Evolutionary conservation across 2,113 vertebrate species (phyloP), one percentile per base, ranked within the genome.

Genomic region (Sprattus sprattus): DNA sequence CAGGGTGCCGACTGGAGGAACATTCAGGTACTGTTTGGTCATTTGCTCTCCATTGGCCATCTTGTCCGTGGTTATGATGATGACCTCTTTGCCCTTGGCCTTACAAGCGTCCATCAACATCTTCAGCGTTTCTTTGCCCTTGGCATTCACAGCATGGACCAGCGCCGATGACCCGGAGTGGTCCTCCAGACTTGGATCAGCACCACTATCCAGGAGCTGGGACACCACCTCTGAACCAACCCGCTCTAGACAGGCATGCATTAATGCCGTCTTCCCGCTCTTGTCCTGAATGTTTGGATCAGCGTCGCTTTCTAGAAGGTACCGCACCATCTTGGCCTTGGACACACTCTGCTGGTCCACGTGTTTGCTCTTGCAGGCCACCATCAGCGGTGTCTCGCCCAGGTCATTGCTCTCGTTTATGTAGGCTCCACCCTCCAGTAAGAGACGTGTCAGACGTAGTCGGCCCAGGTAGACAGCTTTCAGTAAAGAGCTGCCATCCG

Each of bases 231-330:
- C 96, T 0, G 93, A 85, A 1, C 96, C 97, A 0, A 96, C 96
- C 54, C 90, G 93, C 83, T 96, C 97, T 67, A 94, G 46, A 88
- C 97, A 99, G 8, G 97, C 96, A 0, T 99, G 97, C 96, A 98
- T 98, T 89, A 99, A 84, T 0, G 97, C 97, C 0, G 97, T 97
- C 89, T 95, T 95, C 0, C 98, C 98, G 0, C 95, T 94, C 86
- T 97, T 98, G 94, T 98, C 98, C 89, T 98, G 98, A 83, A 98
- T 99, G 91, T 99, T 96, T 0, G 98, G 97, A 87, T 99, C 98
- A 0, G 98, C 98, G n/a, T 95, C 96, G 83, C 96, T 97, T 89
- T 99, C 96, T 85, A 99, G 92, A 1, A 99, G 95, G 83, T 98
- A 99, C 86, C 96, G 96, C 25, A 99, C 95, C 94, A 98, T 97